A percentile compares a stretch with the other conserved stretches of the same genome.
phyloP scores from a whole-genome alignment of 1,140 invertebrate species.

The Aporrectodea caliginosa region DNA sequence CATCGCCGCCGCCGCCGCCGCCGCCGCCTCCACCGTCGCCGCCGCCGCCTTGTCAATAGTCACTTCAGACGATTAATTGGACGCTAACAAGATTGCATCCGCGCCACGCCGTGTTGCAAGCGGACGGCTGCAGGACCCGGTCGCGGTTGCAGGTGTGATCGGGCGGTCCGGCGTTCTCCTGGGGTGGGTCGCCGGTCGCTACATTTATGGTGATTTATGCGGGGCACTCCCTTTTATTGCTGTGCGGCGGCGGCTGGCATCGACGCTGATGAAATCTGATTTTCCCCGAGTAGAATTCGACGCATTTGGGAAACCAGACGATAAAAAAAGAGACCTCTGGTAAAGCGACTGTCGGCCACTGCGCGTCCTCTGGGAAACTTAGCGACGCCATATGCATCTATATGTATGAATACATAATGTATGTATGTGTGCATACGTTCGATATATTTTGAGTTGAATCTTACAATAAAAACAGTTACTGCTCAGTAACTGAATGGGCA shows the following conservation, averaged over 20 bases:
- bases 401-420: too few relatives aligned
- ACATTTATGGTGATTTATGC: conserved; percentile 3
- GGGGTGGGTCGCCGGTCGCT: neutral
- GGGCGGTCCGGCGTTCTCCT: neutral
- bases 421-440: too few relatives aligned
- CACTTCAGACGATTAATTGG: neutral
- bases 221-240: neutral
- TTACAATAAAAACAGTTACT: too few relatives aligned
- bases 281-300: neutral
- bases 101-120: too few relatives aligned
- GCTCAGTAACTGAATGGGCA: too few relatives aligned
- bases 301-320: neutral
- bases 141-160: neutral
- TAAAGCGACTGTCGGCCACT: neutral
- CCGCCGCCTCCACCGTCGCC: neutral
- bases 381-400: too few relatives aligned
- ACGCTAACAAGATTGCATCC: neutral
- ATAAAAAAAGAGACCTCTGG: neutral
- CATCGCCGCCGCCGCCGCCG: neutral
- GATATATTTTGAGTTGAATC: too few relatives aligned
- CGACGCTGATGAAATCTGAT: neutral
- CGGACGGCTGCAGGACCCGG: too few relatives aligned
- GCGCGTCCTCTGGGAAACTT: neutral
- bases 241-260: too few relatives aligned
- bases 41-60: neutral